Conservation (phyloP, 2,113 vertebrate species). For the Pipra filicauda region DNA sequence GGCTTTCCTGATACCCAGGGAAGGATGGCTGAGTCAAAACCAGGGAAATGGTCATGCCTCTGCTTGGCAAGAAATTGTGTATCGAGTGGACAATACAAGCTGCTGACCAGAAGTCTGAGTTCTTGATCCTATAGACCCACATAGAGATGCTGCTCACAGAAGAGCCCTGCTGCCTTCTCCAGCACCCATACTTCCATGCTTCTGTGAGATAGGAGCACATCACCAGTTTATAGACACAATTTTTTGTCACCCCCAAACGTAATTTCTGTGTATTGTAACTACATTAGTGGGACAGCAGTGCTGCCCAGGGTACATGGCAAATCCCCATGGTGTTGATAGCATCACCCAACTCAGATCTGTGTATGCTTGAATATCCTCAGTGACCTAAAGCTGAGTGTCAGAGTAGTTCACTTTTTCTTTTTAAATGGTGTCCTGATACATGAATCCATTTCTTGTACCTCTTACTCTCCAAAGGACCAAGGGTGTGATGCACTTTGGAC, state of each 20-base stretch:
- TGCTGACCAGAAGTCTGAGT: background rate
- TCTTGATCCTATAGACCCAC: background rate
- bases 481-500: conserved; percentile 31
- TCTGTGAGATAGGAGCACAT: background rate
- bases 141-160: background rate
- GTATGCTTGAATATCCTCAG: fast-evolving
- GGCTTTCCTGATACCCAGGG: background rate
- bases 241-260: background rate
- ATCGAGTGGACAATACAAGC: background rate
- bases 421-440: background rate
- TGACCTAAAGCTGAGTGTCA: background rate
- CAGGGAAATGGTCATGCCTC: background rate
- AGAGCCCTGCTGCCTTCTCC: background rate
- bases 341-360: background rate
- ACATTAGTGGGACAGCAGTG: background rate
- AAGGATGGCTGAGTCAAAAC: background rate
- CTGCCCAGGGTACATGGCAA: background rate
- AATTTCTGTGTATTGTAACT: background rate
- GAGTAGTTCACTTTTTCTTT: background rate
- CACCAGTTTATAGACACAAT: background rate
- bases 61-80: background rate
- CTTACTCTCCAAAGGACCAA: background rate
- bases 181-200: background rate
- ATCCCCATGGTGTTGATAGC: background rate
- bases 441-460: background rate